Evolutionary conservation across 2,113 vertebrate genomes (phyloP).

Genomic region (Saguinus midas): DNA sequence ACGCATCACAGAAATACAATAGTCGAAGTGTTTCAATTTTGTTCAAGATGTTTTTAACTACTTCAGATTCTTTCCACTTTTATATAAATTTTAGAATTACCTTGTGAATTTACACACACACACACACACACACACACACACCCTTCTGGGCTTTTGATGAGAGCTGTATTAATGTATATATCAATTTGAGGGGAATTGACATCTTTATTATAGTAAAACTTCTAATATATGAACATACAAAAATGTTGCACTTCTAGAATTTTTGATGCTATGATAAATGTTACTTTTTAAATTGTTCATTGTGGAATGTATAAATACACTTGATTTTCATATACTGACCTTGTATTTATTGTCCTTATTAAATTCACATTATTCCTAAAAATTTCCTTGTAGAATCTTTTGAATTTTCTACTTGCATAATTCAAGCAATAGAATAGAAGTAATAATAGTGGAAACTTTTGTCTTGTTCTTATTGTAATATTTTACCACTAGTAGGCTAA

Average conservation of each 20-base stretch:
- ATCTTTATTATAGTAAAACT: background rate
- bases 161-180: background rate
- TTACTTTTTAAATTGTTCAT: background rate
- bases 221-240: background rate
- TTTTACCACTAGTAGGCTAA: background rate
- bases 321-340: background rate
- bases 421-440: background rate
- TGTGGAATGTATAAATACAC: background rate
- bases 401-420: background rate
- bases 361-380: background rate
- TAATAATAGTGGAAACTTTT: background rate
- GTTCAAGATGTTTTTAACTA: background rate
- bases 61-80: background rate
- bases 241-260: background rate
- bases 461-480: background rate
- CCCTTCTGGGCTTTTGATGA: background rate
- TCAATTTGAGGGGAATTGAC: background rate
- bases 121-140: background rate
- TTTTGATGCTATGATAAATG: background rate
- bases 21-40: background rate
- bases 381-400: background rate
- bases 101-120: background rate
- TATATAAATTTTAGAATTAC: background rate
- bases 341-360: background rate
- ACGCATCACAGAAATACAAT: background rate